Conservation (phyloP, 2,888 invertebrate species). For the Syrista parreyssii region DNA sequence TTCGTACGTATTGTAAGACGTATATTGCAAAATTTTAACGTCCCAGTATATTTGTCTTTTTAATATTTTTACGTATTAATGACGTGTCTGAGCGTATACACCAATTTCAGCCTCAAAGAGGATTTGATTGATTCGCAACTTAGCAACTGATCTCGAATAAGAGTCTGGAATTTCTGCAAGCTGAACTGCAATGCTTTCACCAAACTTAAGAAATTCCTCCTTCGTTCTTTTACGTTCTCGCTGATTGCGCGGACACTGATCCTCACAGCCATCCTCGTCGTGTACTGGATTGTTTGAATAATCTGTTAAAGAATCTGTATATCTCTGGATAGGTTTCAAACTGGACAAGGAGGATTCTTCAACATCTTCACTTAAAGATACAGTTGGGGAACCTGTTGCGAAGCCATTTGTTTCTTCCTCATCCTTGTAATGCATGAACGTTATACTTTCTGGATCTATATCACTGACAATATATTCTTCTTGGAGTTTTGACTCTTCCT, state of each 20-base stretch:
- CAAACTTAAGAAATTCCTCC: constrained; percentile 50
- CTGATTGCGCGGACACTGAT: neutral
- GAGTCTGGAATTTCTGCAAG: constrained; percentile 52
- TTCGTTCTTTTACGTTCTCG: constrained; percentile 37
- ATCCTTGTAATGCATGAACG: constrained; percentile 45
- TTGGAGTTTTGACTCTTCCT: constrained; percentile 33
- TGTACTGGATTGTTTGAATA: neutral
- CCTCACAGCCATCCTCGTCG: neutral
- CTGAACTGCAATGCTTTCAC: constrained; percentile 51
- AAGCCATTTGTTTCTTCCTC: constrained; percentile 45
- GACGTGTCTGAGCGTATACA: constrained; percentile 47
- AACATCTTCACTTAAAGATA: constrained; percentile 46
- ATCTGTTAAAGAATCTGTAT: constrained; percentile 9
- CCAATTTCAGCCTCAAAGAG: constrained; percentile 54
- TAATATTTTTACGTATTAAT: constrained; percentile 27
- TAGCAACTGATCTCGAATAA: constrained; percentile 53
- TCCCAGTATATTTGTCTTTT: neutral
- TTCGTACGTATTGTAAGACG: neutral
- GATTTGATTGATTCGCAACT: constrained; percentile 53
- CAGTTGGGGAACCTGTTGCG: constrained; percentile 44
- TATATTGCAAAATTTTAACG: neutral
- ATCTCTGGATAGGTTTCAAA: constrained; percentile 39
- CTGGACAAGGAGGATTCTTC: constrained; percentile 47
- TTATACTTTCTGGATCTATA: constrained; percentile 52
- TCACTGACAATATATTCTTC: constrained; percentile 53